A percentile compares a stretch with the other conserved stretches of the same genome.
phyloP scores from a whole-genome alignment of 2,888 invertebrate species.

The Aphodius granarius region DNA sequence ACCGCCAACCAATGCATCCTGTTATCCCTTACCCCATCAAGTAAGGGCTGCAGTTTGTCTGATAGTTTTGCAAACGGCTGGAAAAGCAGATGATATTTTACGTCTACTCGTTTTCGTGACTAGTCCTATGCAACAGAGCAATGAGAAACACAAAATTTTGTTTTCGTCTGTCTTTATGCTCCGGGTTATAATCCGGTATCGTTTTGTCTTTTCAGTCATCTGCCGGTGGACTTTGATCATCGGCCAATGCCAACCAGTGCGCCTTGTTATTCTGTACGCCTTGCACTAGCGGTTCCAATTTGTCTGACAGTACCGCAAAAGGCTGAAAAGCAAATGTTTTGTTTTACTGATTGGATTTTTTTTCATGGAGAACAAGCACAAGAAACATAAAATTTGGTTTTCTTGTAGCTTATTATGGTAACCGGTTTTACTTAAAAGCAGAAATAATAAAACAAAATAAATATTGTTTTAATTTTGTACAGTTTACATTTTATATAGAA shows the following conservation, averaged over 20 bases:
- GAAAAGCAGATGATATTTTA: slow-evolving; percentile 33
- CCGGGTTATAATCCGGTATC: slow-evolving; percentile 41
- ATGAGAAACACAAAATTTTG: not conserved
- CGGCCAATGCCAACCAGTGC: slow-evolving; percentile 81
- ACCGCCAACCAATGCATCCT: slow-evolving; percentile 83
- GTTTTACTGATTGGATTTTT: not conserved
- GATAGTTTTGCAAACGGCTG: slow-evolving; percentile 85
- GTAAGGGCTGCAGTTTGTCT: slow-evolving; percentile 76
- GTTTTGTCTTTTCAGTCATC: slow-evolving; percentile 43
- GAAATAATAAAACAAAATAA: too few species aligned
- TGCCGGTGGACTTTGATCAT: slow-evolving; percentile 40
- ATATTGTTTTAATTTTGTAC: too few species aligned
- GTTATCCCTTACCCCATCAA: slow-evolving; percentile 81
- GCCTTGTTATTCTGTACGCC: slow-evolving; percentile 80
- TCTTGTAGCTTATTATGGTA: not conserved
- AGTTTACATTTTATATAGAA: too few species aligned
- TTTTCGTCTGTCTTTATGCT: not conserved
- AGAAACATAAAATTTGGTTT: not conserved
- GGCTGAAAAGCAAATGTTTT: slow-evolving; percentile 61
- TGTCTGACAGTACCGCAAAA: slow-evolving; percentile 78
- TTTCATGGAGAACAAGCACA: not conserved
- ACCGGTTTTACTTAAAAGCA: too few species aligned
- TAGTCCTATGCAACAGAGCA: not conserved
- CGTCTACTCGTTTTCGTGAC: not conserved
- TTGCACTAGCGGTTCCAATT: slow-evolving; percentile 77